Conservation (phyloP, 2,113 vertebrate species). For the Albula goreensis region DNA sequence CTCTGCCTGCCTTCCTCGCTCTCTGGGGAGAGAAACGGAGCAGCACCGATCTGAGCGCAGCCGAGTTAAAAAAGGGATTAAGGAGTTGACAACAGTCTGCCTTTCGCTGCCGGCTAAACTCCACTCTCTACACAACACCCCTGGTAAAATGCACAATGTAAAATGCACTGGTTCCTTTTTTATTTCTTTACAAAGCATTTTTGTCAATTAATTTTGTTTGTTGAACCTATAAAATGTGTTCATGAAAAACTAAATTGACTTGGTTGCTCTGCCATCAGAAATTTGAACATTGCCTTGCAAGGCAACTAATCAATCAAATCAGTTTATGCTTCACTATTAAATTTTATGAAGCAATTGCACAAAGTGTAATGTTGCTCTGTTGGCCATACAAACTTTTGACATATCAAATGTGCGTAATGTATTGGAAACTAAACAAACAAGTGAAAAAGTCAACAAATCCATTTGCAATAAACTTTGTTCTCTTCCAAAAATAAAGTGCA, state of each 20-base stretch:
- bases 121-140: neutral
- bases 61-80: constrained; percentile 12
- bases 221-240: neutral
- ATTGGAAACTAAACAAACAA: neutral
- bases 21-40: neutral
- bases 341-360: neutral
- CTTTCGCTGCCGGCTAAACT: constrained; percentile 6
- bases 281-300: neutral
- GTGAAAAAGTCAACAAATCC: no score
- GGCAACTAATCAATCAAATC: neutral
- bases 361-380: neutral
- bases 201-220: constrained; percentile 1
- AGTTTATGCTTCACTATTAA: neutral
- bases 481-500: no score
- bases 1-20: neutral
- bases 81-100: constrained; percentile 13
- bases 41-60: constrained; percentile 5
- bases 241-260: neutral
- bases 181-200: constrained; percentile 9
- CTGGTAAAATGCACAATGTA: neutral
- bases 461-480: no score
- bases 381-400: no score
- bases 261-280: neutral
- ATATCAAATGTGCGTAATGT: neutral
- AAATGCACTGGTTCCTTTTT: neutral